These are phyloP conservation scores for Acleris literana DNA, from an alignment of 2,888 invertebrate species.

Conservation along the genomic window DNA sequence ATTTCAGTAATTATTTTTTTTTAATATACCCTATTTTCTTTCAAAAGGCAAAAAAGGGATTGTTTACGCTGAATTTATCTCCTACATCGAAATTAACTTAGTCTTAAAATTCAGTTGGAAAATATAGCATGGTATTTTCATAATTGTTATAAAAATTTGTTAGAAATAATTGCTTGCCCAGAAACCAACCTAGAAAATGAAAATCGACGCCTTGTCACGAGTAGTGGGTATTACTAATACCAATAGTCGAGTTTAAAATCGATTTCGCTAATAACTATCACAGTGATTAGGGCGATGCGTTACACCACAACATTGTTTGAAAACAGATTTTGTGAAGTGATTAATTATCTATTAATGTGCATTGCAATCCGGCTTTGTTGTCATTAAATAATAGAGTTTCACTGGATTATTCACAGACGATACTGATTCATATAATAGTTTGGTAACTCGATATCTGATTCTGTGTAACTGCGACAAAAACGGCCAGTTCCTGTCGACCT, in stretches of 20 bases:
- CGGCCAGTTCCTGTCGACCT: slow-evolving; percentile 34
- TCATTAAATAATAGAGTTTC: slow-evolving; percentile 4
- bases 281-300: slow-evolving; percentile 1
- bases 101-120: too few relatives aligned
- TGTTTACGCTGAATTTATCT: too few relatives aligned
- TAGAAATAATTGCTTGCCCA: too few relatives aligned
- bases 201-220: too few relatives aligned
- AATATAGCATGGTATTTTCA: too few relatives aligned
- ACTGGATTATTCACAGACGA: background rate
- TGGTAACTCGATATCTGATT: slow-evolving; percentile 34
- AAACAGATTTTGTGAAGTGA: slow-evolving; percentile 18
- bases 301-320: background rate
- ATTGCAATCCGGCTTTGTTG: slow-evolving; percentile 10
- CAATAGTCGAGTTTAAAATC: background rate
- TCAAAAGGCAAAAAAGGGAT: too few relatives aligned
- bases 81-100: too few relatives aligned
- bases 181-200: too few relatives aligned
- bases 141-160: too few relatives aligned
- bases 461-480: slow-evolving; percentile 28
- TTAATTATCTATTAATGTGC: slow-evolving; percentile 8
- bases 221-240: too few relatives aligned
- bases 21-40: too few relatives aligned
- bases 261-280: slow-evolving; percentile 13
- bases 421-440: slow-evolving; percentile 1
- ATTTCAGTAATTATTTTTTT: too few relatives aligned